phyloP scores from a whole-genome alignment of 2,888 invertebrate genomes.

The Eupithecia insigniata region DNA sequence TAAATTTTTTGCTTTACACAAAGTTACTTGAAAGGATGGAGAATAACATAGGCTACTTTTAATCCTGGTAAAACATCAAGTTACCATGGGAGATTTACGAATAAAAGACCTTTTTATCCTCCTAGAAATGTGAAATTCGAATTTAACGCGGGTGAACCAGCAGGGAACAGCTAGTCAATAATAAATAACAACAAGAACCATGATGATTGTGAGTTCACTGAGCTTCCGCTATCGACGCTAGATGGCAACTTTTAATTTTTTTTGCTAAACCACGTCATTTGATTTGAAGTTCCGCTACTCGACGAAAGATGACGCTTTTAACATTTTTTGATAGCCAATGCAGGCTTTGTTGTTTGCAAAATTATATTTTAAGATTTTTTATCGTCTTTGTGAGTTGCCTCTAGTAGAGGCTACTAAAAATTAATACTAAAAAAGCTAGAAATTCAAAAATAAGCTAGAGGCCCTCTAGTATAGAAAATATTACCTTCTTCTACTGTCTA shows the following conservation, averaged over 20 bases:
- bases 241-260: background rate
- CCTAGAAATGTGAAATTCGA: too few species aligned
- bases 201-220: background rate
- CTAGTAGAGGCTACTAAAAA: too few species aligned
- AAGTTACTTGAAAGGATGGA: too few species aligned
- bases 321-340: background rate
- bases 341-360: too few species aligned
- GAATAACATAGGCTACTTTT: too few species aligned
- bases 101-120: too few species aligned
- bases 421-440: too few species aligned
- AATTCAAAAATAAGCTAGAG: too few species aligned
- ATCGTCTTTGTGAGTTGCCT: background rate
- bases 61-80: too few species aligned
- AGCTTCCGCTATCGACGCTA: conserved; percentile 8
- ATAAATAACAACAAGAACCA: background rate
- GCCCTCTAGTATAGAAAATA: background rate
- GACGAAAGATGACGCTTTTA: conserved; percentile 23
- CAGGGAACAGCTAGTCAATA: background rate
- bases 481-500: background rate
- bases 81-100: too few species aligned
- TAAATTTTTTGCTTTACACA: too few species aligned
- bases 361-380: background rate
- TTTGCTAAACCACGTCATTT: background rate
- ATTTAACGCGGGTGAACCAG: too few species aligned
- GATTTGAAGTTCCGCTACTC: background rate